Conservation (phyloP, 2,113 vertebrate genomes). For the Montifringilla adamsi region DNA sequence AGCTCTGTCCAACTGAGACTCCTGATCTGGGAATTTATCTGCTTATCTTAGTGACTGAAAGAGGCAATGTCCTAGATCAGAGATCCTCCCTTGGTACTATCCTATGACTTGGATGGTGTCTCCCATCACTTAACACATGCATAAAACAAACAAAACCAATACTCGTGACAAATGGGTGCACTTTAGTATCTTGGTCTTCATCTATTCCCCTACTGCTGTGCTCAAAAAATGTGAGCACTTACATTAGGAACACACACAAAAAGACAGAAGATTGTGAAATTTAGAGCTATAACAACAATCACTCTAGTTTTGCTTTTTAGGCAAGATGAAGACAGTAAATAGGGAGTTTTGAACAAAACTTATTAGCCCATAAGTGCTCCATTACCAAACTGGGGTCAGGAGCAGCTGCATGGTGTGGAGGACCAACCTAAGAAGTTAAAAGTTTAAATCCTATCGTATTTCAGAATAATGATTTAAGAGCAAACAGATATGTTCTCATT, state of each 20-base stretch:
- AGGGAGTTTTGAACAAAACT: not conserved
- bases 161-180: not conserved
- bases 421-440: not conserved
- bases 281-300: not conserved
- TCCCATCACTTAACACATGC: not conserved
- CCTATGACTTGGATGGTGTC: not conserved
- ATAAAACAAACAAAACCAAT: not conserved
- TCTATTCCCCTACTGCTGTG: not conserved
- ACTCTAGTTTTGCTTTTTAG: not conserved
- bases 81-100: not conserved
- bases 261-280: not conserved
- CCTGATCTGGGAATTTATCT: not conserved
- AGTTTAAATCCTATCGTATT: conserved; percentile 22
- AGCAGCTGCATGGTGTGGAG: not conserved
- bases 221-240: not conserved
- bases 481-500: conserved; percentile 34
- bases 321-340: not conserved
- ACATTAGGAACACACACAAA: not conserved
- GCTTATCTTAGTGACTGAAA: not conserved
- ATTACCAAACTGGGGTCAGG: not conserved
- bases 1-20: not conserved
- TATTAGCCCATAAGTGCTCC: not conserved
- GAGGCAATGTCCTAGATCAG: not conserved
- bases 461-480: conserved; percentile 31
- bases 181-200: not conserved